phyloP scores from a whole-genome alignment of 2,888 invertebrate genomes.

The Tachina fera region DNA sequence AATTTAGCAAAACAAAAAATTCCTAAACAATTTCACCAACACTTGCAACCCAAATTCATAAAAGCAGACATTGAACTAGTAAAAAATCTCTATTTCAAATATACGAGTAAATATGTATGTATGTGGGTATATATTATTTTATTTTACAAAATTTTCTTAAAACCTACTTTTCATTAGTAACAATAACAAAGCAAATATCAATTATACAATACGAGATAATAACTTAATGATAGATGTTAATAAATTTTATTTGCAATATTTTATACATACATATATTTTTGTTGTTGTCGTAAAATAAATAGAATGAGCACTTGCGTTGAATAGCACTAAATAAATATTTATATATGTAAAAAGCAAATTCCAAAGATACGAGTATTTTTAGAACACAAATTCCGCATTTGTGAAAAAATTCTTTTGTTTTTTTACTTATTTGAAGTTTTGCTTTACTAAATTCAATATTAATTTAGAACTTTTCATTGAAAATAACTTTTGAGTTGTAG shows the following conservation, averaged over 20 bases:
- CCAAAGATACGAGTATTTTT: slow-evolving; percentile 22
- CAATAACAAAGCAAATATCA: slow-evolving; percentile 60
- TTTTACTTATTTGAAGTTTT: no score
- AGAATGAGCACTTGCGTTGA: slow-evolving; percentile 8
- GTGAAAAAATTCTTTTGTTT: background rate
- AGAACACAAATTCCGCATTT: slow-evolving; percentile 20
- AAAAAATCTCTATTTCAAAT: slow-evolving; percentile 34
- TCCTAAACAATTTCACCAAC: slow-evolving; percentile 41
- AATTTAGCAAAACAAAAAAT: slow-evolving; percentile 41
- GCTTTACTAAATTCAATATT: no score
- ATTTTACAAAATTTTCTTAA: slow-evolving; percentile 38
- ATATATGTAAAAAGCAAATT: slow-evolving; percentile 1
- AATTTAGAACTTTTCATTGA: no score
- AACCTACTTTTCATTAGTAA: slow-evolving; percentile 39
- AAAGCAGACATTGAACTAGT: slow-evolving; percentile 46
- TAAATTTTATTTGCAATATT: slow-evolving; percentile 41
- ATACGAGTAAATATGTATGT: background rate
- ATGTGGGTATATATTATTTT: background rate
- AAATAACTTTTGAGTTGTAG: no score
- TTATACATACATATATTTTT: background rate
- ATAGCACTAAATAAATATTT: slow-evolving; percentile 33
- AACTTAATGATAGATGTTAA: slow-evolving; percentile 68
- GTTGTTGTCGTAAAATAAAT: slow-evolving; percentile 10
- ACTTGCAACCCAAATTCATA: slow-evolving; percentile 22
- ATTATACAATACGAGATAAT: slow-evolving; percentile 65